These are phyloP conservation scores for Drosophila multiciliata DNA, from an alignment of 2,888 invertebrate genomes.

Conservation along the genomic window DNA sequence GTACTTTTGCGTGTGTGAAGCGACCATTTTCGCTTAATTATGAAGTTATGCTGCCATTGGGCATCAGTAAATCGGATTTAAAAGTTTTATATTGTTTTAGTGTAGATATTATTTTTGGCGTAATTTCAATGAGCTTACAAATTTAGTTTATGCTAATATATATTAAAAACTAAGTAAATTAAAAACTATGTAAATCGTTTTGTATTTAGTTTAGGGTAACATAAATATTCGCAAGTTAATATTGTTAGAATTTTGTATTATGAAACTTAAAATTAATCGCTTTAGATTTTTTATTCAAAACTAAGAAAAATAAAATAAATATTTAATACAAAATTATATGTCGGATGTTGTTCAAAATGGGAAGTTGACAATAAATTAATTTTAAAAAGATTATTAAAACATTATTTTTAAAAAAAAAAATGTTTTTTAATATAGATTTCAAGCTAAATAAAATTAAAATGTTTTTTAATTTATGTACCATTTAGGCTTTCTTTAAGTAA, in stretches of 20 bases:
- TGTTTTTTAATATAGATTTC: too few relatives aligned
- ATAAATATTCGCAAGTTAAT: background rate
- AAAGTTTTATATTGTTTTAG: conserved; percentile 24
- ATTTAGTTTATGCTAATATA: background rate
- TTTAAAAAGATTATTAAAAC: background rate
- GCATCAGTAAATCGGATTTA: conserved; percentile 46
- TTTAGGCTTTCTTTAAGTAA: background rate
- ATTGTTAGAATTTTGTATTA: background rate
- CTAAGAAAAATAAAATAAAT: background rate
- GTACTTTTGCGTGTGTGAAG: background rate
- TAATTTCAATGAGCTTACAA: background rate
- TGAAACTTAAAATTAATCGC: background rate
- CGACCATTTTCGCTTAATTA: conserved; percentile 38
- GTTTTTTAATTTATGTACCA: background rate
- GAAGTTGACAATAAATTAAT: background rate
- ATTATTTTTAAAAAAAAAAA: background rate
- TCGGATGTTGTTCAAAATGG: background rate
- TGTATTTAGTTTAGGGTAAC: background rate
- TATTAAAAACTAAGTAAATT: background rate
- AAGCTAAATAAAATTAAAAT: background rate
- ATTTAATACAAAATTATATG: background rate
- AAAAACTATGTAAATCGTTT: background rate
- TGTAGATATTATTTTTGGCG: conserved; percentile 25
- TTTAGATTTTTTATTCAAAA: background rate
- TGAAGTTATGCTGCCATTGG: conserved; percentile 45